Base-by-base conservation (phyloP, 2,888 invertebrate genomes). In the Cryptocephalus primarius region DNA sequence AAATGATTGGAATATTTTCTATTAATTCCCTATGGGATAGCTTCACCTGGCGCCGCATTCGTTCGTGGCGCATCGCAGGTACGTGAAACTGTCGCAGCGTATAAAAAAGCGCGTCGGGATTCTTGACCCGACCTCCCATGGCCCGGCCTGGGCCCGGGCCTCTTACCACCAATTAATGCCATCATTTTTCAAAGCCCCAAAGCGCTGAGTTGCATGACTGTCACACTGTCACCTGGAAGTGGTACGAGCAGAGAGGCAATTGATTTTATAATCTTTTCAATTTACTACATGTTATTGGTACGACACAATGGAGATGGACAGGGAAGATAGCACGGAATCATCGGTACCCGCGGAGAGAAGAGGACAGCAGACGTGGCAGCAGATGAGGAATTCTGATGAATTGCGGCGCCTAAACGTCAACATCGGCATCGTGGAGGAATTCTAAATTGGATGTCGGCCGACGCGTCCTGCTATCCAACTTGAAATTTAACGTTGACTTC, bases 211-310 rank as follows among this genome's bases (percentile, higher is more conserved):
- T 12, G 36, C 36, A 11, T 12, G 11, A 36, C n/a, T 36, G 36
- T 12, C 36, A 36, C 36, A 36, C 36, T 36, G 36, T 36, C 36
- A 36, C 36, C 36, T 12, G 36, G 12, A 36, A 36, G 36, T 36
- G 36, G 36, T 36, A 36, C 36, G 12, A n/a, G 6, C 36, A 36
- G 36, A 36, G 36, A 36, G 61, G 63, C 65, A 68, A 71, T 70
- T 69, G 71, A 71, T 69, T 70, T 67, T 70, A 67, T 71, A 56
- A 56, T 56, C 68, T 69, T 68, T 70, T 71, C 71, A 71, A 71
- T 70, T 69, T 69, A 67, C 66, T 66, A 62, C 67, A 65, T 70
- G 69, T 71, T 71, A 69, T 70, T 69, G 69, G 64, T 66, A 66
- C 63, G 66, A 64, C 67, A 70, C 70, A 69, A 69, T 70, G 59